Base-by-base conservation (phyloP, 2,113 vertebrate species). In the Phaethornis superciliosus region DNA sequence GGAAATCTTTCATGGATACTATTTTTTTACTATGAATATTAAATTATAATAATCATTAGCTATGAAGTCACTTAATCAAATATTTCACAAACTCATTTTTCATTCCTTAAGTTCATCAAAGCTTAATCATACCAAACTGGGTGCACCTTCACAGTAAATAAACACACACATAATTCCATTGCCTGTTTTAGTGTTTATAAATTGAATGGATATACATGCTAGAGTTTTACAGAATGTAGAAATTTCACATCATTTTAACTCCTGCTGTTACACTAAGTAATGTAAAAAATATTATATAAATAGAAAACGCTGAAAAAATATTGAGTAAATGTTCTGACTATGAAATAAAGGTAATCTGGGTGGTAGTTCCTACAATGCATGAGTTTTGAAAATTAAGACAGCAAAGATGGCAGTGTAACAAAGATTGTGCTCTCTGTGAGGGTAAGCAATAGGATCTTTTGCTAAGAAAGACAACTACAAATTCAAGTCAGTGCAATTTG, bases 391-490 rank as follows among this genome's bases (percentile, higher is more conserved):
- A 83, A 26, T 18, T 15, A 52, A 26, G 37, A 33, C 42, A 92
- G 65, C 21, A 1, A 46, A 81, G 56, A 77, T 23, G 0, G 0
- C 0, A 0, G 33, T 51, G 10, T 10, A 76, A 60, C 32, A 86
- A 59, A 60, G 28, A 27, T 15, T 37, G 40, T 33, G 40, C 60
- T 94, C 51, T 49, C 64, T 42, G 44, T 46, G 49, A 91, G 12
- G 56, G 46, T 27, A 91, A 83, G 90, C 44, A 94, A 94, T 51
- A 83, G 95, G 95, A 90, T 51, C 68, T 46, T 74, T 40, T 55
- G 28, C 90, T 93, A 78, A 51, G 64, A 83, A 93, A 94, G 52
- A 90, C 77, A 93, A 76, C 60, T 26, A 74, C 44, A 85, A 95
- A 86, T 82, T 74, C 63, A 80, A 55, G 67, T 69, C 46, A 44